A percentile compares a stretch with the other conserved stretches of the same genome.
phyloP scores from a whole-genome alignment of 2,888 invertebrate species.

The Pogonocherus hispidulus region DNA sequence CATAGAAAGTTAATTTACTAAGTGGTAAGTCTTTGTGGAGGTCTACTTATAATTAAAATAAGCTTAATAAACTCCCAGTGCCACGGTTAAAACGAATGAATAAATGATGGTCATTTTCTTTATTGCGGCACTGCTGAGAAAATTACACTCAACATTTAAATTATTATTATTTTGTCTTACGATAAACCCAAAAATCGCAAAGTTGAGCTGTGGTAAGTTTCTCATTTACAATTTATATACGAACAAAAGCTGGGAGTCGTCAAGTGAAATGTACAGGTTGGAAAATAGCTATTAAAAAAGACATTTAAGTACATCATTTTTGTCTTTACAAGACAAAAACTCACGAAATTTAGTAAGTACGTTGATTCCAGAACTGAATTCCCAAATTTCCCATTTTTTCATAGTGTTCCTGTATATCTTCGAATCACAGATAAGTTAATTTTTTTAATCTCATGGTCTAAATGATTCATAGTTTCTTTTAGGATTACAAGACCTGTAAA shows the following conservation, averaged over 20 bases:
- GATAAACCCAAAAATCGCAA: background rate
- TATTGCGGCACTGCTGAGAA: background rate
- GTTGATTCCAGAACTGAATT: too few species aligned
- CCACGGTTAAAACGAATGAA: background rate
- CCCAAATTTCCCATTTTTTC: too few species aligned
- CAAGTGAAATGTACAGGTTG: background rate
- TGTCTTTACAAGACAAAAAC: too few species aligned
- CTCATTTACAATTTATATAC: background rate
- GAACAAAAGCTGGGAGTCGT: too few species aligned
- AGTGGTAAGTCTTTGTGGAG: background rate
- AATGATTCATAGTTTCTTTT: too few species aligned
- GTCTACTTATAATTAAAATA: background rate
- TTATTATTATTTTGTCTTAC: background rate
- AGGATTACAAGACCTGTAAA: too few species aligned
- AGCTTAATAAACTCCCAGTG: background rate
- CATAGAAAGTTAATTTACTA: background rate
- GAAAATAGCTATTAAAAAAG: too few species aligned
- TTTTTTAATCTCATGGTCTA: too few species aligned
- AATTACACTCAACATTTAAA: background rate
- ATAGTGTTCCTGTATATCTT: too few species aligned
- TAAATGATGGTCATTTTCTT: constrained; percentile 2
- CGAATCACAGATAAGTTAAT: too few species aligned
- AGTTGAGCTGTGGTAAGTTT: background rate
- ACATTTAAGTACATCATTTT: too few species aligned
- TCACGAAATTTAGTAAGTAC: too few species aligned